Percentiles rank a stretch among this genome's conserved stretches.
Conservation (phyloP, 2,113 vertebrate species). For the Sander vitreus region DNA sequence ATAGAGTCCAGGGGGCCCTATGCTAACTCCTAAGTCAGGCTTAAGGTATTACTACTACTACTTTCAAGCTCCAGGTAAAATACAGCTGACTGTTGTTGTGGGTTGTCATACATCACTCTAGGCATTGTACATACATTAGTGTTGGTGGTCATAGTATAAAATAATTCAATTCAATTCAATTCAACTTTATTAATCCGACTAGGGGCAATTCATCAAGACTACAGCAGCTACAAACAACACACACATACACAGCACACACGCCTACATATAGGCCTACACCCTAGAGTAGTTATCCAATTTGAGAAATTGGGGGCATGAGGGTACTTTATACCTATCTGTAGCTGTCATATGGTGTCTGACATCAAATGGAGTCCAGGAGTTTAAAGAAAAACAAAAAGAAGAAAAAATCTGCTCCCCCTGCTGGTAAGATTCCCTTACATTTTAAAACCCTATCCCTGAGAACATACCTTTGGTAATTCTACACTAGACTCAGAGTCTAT, state of each 20-base stretch:
- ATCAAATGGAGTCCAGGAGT: background rate
- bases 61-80: no score
- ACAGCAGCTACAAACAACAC: no score
- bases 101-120: background rate
- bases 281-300: no score
- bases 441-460: background rate
- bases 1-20: no score
- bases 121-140: background rate
- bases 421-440: slow-evolving; percentile 29
- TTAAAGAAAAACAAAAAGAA: background rate
- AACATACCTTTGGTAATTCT: slow-evolving; percentile 36
- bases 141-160: background rate
- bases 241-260: no score
- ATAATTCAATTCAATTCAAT: no score
- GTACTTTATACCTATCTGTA: background rate
- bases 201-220: no score
- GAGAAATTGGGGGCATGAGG: background rate
- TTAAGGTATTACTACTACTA: no score
- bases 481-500: slow-evolving; percentile 21
- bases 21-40: no score
- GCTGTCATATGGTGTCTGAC: background rate
- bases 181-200: no score
- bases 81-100: background rate
- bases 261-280: no score
- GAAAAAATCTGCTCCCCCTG: background rate